These are phyloP conservation scores for Falco columbarius DNA, from an alignment of 2,797 vertebrate species.

Conservation along the genomic window DNA sequence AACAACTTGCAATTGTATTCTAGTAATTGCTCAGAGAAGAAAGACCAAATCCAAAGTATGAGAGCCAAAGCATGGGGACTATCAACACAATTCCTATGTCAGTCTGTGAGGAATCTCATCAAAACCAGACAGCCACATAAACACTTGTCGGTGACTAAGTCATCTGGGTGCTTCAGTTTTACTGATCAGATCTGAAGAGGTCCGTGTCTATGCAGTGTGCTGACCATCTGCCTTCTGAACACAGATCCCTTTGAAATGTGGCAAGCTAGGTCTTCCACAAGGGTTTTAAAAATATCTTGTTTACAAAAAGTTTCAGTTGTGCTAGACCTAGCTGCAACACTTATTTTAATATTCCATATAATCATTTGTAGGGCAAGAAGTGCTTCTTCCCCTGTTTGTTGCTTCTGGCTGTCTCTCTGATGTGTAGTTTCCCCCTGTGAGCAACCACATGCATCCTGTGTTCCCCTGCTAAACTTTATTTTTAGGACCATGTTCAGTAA, in stretches of 20 bases:
- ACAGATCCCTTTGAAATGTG: not conserved
- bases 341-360: not conserved
- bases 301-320: not conserved
- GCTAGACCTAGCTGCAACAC: not conserved
- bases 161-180: not conserved
- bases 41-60: not conserved
- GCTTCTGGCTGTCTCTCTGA: not conserved
- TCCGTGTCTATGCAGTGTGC: not conserved
- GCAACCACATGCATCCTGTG: fast-evolving
- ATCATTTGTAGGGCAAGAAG: not conserved
- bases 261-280: not conserved
- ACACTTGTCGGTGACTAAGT: not conserved
- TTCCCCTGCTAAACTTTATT: not conserved
- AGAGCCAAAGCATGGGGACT: not conserved
- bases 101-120: not conserved
- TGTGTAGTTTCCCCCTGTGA: not conserved
- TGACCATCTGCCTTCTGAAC: not conserved
- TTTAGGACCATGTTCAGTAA: not conserved
- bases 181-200: not conserved
- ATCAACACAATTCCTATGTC: not conserved
- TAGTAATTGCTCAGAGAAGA: not conserved
- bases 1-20: not conserved
- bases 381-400: not conserved
- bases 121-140: not conserved
- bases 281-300: not conserved